Evolutionary conservation across 2,113 vertebrate genomes (phyloP).

Genomic region (Typhlomys cinereus): DNA sequence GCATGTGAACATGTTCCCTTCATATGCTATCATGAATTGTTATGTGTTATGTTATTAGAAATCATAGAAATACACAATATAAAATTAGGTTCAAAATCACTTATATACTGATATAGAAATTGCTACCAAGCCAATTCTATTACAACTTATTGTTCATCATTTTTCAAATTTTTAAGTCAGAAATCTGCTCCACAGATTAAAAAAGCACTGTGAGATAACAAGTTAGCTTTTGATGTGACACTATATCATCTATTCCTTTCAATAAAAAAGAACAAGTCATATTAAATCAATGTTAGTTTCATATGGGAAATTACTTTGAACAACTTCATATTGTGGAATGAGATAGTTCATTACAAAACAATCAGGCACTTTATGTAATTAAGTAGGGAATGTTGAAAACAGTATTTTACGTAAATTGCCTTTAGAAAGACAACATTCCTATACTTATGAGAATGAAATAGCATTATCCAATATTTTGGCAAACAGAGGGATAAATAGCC

Average conservation of each 20-base stretch:
- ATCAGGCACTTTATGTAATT: not conserved
- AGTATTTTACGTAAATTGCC: not conserved
- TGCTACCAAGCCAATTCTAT: not conserved
- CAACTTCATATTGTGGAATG: constrained; percentile 14
- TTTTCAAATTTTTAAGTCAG: constrained; percentile 8
- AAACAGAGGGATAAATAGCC: constrained; percentile 9
- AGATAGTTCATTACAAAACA: constrained; percentile 44
- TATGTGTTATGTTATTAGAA: no score
- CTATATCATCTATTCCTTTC: not conserved
- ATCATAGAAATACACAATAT: not conserved
- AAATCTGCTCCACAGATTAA: constrained; percentile 4
- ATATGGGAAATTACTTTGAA: not conserved
- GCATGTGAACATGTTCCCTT: no score
- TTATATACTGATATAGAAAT: not conserved
- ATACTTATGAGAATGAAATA: constrained; percentile 48
- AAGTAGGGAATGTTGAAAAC: not conserved
- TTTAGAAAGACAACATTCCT: not conserved
- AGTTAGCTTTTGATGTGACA: not conserved
- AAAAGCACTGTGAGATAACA: not conserved
- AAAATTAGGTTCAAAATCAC: not conserved
- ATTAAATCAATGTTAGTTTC: not conserved
- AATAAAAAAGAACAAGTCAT: not conserved
- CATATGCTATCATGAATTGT: no score
- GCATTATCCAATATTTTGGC: constrained; percentile 7
- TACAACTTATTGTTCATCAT: not conserved